Percentiles rank a stretch among this genome's conserved stretches.
Evolutionary conservation across 2,888 invertebrate genomes (phyloP).

Genomic region (Ecliptopera silaceata): DNA sequence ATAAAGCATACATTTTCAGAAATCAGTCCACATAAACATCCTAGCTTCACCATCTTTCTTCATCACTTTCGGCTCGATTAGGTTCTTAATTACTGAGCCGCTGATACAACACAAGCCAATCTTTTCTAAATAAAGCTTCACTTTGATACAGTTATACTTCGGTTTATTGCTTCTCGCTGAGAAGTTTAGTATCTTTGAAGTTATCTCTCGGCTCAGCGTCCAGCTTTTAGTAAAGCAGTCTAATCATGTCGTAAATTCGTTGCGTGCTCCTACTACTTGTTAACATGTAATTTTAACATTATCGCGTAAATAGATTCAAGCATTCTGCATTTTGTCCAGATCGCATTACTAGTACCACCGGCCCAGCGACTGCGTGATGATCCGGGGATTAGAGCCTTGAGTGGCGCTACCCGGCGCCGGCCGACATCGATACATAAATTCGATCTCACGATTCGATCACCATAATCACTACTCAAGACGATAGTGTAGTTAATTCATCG

Average conservation of each 20-base stretch:
- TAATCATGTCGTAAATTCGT: slow-evolving; percentile 31
- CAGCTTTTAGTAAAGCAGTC: slow-evolving; percentile 31
- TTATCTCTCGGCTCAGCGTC: slow-evolving; percentile 2
- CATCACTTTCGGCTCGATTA: too few species aligned
- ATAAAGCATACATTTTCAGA: too few species aligned
- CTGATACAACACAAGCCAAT: too few species aligned
- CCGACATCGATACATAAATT: slow-evolving; percentile 71
- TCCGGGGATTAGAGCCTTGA: slow-evolving; percentile 16
- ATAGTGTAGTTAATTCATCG: slow-evolving; percentile 58
- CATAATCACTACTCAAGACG: slow-evolving; percentile 61
- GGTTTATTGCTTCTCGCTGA: neutral
- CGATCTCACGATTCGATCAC: slow-evolving; percentile 66
- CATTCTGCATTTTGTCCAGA: slow-evolving; percentile 42
- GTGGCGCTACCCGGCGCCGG: slow-evolving; percentile 52
- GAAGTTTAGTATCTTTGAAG: slow-evolving; percentile 1
- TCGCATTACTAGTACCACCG: slow-evolving; percentile 24
- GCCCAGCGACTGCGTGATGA: slow-evolving; percentile 11
- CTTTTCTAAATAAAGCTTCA: neutral
- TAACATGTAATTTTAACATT: slow-evolving; percentile 59
- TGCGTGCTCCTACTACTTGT: slow-evolving; percentile 37
- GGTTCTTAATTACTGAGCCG: too few species aligned
- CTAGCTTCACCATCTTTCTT: too few species aligned
- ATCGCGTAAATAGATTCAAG: slow-evolving; percentile 53
- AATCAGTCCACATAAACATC: too few species aligned
- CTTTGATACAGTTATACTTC: neutral